Conservation (phyloP, 2,888 invertebrate species). For the Mesorhabditis belari region DNA sequence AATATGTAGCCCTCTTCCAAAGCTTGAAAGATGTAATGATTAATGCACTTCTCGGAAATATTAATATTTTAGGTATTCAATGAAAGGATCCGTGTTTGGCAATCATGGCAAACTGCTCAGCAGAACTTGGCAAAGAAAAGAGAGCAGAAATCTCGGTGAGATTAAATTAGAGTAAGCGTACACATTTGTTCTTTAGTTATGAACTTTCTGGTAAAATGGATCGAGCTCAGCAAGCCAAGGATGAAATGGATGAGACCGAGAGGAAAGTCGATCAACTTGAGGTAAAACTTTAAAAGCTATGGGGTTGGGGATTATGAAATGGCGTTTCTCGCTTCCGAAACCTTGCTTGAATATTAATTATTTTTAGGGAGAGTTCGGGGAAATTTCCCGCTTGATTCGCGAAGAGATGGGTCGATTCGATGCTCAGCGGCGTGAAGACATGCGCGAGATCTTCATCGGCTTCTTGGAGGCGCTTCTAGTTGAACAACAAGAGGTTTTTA, state of each 20-base stretch:
- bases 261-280: constrained; percentile 71
- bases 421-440: constrained; percentile 84
- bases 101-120: constrained; percentile 95
- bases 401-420: constrained; percentile 85
- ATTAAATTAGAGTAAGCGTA: constrained; percentile 1
- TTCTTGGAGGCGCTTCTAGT: constrained; percentile 88
- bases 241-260: constrained; percentile 61
- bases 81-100: constrained; percentile 76
- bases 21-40: constrained; percentile 24
- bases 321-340: too few relatives aligned
- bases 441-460: constrained; percentile 78
- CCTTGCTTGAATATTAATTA: too few relatives aligned
- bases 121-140: constrained; percentile 85
- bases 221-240: constrained; percentile 76
- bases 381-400: constrained; percentile 68
- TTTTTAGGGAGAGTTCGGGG: constrained; percentile 53
- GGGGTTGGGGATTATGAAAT: too few relatives aligned
- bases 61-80: too few relatives aligned
- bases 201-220: constrained; percentile 83
- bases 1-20: constrained; percentile 25
- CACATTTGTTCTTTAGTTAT: constrained; percentile 54
- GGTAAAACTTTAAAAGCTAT: constrained; percentile 1
- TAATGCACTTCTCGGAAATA: constrained; percentile 59
- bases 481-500: constrained; percentile 79
- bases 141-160: constrained; percentile 78